phyloP scores from a whole-genome alignment of 2,888 invertebrate genomes.

The Leptopilina drosophilae region DNA sequence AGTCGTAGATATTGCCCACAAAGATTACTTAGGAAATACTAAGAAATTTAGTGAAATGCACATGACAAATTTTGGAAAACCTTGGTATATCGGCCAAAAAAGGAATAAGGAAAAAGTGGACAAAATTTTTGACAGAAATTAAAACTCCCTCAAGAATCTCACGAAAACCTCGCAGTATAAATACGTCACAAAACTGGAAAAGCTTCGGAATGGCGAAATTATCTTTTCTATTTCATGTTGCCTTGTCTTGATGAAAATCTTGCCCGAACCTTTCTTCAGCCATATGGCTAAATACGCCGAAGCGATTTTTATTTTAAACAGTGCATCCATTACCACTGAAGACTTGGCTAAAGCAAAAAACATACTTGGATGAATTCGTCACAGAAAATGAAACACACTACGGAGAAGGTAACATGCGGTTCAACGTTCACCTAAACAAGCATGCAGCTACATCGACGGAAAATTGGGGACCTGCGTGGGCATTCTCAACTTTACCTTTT shows the following conservation, averaged over 20 bases:
- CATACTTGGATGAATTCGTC: neutral
- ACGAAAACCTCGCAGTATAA: neutral
- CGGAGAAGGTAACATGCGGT: conserved; percentile 11
- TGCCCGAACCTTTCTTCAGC: neutral
- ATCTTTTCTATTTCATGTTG: neutral
- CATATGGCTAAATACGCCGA: neutral
- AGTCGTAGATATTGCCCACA: conserved; percentile 42
- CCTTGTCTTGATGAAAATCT: neutral
- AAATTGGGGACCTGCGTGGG: conserved; percentile 51
- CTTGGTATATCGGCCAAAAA: conserved; percentile 36
- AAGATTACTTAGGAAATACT: conserved; percentile 1
- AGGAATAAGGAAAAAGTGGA: neutral
- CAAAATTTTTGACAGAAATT: neutral
- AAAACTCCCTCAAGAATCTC: neutral
- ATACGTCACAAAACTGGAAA: neutral
- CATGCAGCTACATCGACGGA: neutral
- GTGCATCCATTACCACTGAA: conserved; percentile 17
- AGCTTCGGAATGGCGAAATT: conserved; percentile 4
- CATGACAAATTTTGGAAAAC: neutral
- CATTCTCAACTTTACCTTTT: conserved; percentile 43
- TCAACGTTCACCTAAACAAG: conserved; percentile 12
- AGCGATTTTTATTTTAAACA: conserved; percentile 37
- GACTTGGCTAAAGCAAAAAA: conserved; percentile 4
- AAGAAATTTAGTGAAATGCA: neutral
- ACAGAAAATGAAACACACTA: conserved; percentile 17